Conservation (phyloP, 2,888 invertebrate genomes). For the Ceramica pisi region DNA sequence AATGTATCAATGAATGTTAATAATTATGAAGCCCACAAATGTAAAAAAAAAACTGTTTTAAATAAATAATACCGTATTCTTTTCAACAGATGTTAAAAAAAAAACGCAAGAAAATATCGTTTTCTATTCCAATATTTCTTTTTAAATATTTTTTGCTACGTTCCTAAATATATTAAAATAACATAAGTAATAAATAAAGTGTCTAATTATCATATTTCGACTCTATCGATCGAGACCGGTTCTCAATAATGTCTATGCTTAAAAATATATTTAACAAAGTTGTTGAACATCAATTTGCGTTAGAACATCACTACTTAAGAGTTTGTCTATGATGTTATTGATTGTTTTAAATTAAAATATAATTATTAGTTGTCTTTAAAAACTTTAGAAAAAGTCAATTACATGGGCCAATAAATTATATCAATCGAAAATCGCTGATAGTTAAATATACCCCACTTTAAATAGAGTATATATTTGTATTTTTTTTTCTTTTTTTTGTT, state of each 20-base stretch:
- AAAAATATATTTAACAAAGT: slow-evolving; percentile 39
- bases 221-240: slow-evolving; percentile 36
- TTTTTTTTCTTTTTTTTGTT: no score
- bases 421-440: background rate
- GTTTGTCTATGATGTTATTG: slow-evolving; percentile 14
- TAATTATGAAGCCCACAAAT: background rate
- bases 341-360: slow-evolving; percentile 14
- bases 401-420: background rate
- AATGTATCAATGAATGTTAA: background rate
- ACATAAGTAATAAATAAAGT: slow-evolving; percentile 58
- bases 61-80: background rate
- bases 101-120: background rate
- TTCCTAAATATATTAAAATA: slow-evolving; percentile 51
- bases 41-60: no score
- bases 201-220: slow-evolving; percentile 50
- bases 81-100: slow-evolving; percentile 31
- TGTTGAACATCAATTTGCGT: slow-evolving; percentile 50
- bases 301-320: slow-evolving; percentile 27
- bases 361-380: background rate
- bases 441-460: background rate
- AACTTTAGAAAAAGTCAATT: slow-evolving; percentile 1
- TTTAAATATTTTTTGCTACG: slow-evolving; percentile 47
- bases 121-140: slow-evolving; percentile 27
- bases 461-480: no score
- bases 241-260: slow-evolving; percentile 12